Conservation (phyloP, 2,797 vertebrate genomes). For the Coranthus polyacanthus region DNA sequence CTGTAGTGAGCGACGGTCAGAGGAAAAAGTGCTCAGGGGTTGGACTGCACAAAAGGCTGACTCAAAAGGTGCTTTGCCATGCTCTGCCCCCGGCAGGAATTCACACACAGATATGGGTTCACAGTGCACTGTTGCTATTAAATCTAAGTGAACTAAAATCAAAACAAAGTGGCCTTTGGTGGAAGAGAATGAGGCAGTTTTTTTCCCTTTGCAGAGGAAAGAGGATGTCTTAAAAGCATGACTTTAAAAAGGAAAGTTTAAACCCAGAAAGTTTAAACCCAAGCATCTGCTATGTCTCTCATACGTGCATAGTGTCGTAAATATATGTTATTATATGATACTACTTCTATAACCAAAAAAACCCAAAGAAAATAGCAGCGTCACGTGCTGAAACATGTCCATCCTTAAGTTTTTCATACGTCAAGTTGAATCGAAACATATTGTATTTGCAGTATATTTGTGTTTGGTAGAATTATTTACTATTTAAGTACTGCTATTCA, state of each 20-base stretch:
- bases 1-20: constrained; percentile 20
- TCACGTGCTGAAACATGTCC: too few relatives aligned
- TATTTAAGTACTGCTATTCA: too few relatives aligned
- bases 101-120: constrained; percentile 20
- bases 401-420: too few relatives aligned
- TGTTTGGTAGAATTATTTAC: too few relatives aligned
- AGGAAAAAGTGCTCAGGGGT: constrained; percentile 22
- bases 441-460: too few relatives aligned
- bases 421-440: too few relatives aligned
- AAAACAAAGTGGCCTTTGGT: constrained; percentile 25
- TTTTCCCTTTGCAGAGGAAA: constrained; percentile 4
- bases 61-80: neutral
- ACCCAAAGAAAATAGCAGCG: too few relatives aligned
- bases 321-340: too few relatives aligned
- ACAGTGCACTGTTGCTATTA: constrained; percentile 12
- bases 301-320: too few relatives aligned
- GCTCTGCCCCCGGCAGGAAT: neutral
- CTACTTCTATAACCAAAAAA: too few relatives aligned
- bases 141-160: constrained; percentile 13
- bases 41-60: constrained; percentile 51
- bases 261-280: neutral
- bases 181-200: neutral
- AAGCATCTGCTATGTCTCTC: neutral
- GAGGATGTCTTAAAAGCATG: constrained; percentile 15
- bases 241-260: constrained; percentile 20